Base-by-base conservation (phyloP, 2,888 invertebrate genomes). In the Choristoneura rosaceana region DNA sequence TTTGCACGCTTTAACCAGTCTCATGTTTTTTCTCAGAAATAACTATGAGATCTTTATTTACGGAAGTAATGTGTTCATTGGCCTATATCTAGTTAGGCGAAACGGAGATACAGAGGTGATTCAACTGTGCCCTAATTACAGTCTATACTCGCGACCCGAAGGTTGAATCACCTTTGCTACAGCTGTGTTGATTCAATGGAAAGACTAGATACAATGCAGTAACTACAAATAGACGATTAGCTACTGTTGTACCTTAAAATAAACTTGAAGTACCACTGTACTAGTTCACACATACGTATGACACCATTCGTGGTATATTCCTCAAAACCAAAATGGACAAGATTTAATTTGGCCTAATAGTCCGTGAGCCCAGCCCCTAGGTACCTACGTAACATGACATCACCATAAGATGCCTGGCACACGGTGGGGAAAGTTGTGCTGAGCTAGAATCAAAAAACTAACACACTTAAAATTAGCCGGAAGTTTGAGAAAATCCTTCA, bases 61-160 rank as follows among this genome's bases (percentile, higher is more conserved):
- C 17, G 43, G 43, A 62, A n/a, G 43, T 10, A 62, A 45, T 41
- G 14, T 45, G 25, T 45, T 45, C 70, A 71, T 74, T 65, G 66
- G 74, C 69, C 70, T 58, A 63, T 69, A 74, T 75, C 71, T 75
- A 74, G 74, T 71, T 70, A 25, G n/a, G 43, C n/a, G 52, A 50
- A 60, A 15, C 65, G 38, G 64, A 17, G 59, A 55, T 60, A 43
- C 71, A n/a, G 73, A 76, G 75, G 73, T 78, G 76, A 79, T 74
- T 79, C 76, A 81, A 76, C 76, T 69, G 60, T 68, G 76, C 66
- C 74, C 77, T 77, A 79, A 80, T 78, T 81, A 75, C 75, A 78
- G 69, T 76, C 60, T 45, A 63, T 61, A 10, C 63, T 60, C 70
- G 73, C 61, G 73, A 71, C 74, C 43, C 25, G 25, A 61, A 47